Evolutionary conservation across 2,797 vertebrate species (phyloP), one percentile per base, ranked within the genome.

Genomic region (Valencia hispanica): DNA sequence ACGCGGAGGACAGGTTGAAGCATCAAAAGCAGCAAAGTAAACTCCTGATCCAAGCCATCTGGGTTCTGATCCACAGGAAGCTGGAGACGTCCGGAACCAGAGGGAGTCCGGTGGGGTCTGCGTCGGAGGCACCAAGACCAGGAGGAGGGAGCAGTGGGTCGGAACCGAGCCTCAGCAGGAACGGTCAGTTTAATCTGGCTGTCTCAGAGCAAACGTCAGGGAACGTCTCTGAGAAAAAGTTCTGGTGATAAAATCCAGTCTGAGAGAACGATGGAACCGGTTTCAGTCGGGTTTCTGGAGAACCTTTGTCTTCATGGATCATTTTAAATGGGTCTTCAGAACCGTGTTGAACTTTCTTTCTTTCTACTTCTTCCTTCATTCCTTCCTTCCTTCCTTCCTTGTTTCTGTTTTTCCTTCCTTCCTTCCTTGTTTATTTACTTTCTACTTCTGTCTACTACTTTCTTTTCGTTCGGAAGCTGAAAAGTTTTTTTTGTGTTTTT

Each of bases 121-220:
- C 91, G 80, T 90, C 92, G 2, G 94, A 96, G 61, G 84, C 83
- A 0, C 27, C 90, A 8, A 95, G 93, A 79, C 91, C 88, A 45
- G 86, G 91, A 0, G 89, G 89, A 70, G 88, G 93, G 71, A 90
- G 92, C 70, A 85, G 94, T 25, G 53, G 81, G 3, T 94, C 93
- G 5, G 94, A 94, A 68, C 92, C 91, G 53, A 92, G 84, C 0
- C 72, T 85, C 73, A 88, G 96, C 96, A 94, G 95, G 91, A 90
- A 84, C 0, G 92, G 92, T 94, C 53, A 51, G 83, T 70, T 36
- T n/a, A 25, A 2, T 50, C 12, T 20, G 12, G 34, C 53, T n/a
- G 20, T 53, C 51, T 22, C n/a, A 53, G 51, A 53, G 22, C 51
- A 25, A 6, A 50, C 48, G 17, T 50, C 48, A 17, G 47, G 43